A percentile compares a stretch with the other conserved stretches of the same genome.
Evolutionary conservation across 2,113 vertebrate genomes (phyloP).

Genomic region (Pteropus alecto): DNA sequence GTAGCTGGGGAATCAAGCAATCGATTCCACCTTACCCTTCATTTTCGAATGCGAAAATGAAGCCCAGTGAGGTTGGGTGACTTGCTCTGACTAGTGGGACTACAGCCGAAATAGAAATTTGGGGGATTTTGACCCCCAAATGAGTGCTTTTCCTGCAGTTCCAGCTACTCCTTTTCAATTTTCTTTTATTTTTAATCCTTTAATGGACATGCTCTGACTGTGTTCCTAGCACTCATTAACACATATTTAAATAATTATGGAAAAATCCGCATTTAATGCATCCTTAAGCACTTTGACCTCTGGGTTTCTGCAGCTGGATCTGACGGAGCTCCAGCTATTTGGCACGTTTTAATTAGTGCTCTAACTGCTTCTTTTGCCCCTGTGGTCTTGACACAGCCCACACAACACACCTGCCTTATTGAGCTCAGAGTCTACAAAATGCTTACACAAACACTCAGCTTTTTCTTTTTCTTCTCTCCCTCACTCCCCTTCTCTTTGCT

Average conservation of each 20-base stretch:
- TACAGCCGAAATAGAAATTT: background rate
- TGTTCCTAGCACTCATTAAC: conserved; percentile 64
- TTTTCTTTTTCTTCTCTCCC: conserved; percentile 50
- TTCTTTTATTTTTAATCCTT: conserved; percentile 49
- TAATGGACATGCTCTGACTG: conserved; percentile 22
- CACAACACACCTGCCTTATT: conserved; percentile 33
- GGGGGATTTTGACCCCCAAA: background rate
- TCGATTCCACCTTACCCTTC: rapidly evolving
- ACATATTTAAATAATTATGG: conserved; percentile 73
- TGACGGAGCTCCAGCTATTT: conserved; percentile 53
- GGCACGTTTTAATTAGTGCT: conserved; percentile 36
- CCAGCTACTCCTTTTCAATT: conserved; percentile 13
- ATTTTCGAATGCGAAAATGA: background rate
- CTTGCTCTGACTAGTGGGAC: background rate
- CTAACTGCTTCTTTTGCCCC: background rate
- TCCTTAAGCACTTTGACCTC: conserved; percentile 72
- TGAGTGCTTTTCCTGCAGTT: background rate
- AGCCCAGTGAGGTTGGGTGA: background rate
- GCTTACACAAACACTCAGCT: conserved; percentile 1
- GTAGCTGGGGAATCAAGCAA: background rate
- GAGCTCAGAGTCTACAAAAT: background rate
- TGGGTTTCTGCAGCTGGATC: conserved; percentile 66
- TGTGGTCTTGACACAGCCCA: background rate
- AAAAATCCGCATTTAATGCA: conserved; percentile 77
- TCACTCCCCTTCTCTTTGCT: background rate